phyloP scores from a whole-genome alignment of 2,888 invertebrate species.

The Diploptera punctata region DNA sequence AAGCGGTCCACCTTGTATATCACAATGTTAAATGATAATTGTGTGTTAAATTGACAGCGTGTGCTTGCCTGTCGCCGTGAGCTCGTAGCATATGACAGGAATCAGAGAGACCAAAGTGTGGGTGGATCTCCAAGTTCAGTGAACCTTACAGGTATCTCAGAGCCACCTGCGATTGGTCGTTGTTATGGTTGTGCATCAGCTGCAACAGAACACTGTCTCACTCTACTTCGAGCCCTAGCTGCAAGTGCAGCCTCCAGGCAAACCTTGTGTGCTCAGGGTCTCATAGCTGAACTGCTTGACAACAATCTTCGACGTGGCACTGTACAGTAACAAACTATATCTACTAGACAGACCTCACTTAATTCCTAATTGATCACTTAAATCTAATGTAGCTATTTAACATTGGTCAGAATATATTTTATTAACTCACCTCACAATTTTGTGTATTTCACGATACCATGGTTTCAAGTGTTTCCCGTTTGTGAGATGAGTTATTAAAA shows the following conservation, averaged over 20 bases:
- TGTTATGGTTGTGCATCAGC: slow-evolving; percentile 91
- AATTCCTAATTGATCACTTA: not conserved
- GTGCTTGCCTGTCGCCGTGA: slow-evolving; percentile 91
- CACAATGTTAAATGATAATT: not conserved
- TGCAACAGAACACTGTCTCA: slow-evolving; percentile 93
- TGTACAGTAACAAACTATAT: too few relatives aligned
- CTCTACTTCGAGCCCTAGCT: slow-evolving; percentile 87
- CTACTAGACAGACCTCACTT: not conserved
- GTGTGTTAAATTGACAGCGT: slow-evolving; percentile 73
- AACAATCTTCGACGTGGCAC: slow-evolving; percentile 90
- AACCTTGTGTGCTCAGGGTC: slow-evolving; percentile 80
- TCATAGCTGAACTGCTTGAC: slow-evolving; percentile 88
- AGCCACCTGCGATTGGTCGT: slow-evolving; percentile 60
- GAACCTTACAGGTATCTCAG: slow-evolving; percentile 45
- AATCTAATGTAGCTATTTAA: too few relatives aligned
- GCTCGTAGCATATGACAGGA: slow-evolving; percentile 88
- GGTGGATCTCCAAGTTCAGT: slow-evolving; percentile 43
- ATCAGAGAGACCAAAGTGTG: slow-evolving; percentile 67
- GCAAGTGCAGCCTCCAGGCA: slow-evolving; percentile 77
- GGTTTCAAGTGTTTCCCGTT: too few relatives aligned
- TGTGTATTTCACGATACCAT: too few relatives aligned
- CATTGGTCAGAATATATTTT: too few relatives aligned
- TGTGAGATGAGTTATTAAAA: too few relatives aligned
- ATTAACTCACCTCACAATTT: too few relatives aligned
- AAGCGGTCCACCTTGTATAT: too few relatives aligned